Conservation (phyloP, 92 coral and sea anemone species). For the Zoanthus sansibaricus region DNA sequence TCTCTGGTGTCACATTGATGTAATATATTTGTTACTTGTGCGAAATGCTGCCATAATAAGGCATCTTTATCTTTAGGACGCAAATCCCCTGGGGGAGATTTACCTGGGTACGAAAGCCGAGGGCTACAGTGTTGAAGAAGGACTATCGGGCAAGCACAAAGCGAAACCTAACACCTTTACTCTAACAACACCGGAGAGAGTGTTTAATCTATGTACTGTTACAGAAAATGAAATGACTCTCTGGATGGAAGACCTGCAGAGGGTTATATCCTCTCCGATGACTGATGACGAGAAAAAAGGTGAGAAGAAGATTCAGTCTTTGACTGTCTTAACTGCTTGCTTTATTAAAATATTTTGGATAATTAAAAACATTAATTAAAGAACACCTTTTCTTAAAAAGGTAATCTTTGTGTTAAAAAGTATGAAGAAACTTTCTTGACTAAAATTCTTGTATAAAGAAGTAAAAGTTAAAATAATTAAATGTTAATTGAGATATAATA, state of each 20-base stretch:
- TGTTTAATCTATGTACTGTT: constrained; percentile 76
- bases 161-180: constrained; percentile 78
- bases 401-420: background rate
- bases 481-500: too few species aligned
- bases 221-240: constrained; percentile 87
- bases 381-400: background rate
- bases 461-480: too few species aligned
- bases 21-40: too few species aligned
- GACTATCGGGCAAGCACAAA: constrained; percentile 60
- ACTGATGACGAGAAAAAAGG: constrained; percentile 87
- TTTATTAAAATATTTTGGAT: background rate
- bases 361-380: background rate
- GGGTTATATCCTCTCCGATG: constrained; percentile 68
- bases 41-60: background rate
- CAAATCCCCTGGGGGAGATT: constrained; percentile 87
- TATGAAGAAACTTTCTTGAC: background rate
- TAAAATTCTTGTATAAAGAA: too few species aligned
- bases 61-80: constrained; percentile 67
- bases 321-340: background rate
- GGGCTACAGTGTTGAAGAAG: constrained; percentile 77
- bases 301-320: background rate
- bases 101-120: constrained; percentile 81
- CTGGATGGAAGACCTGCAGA: constrained; percentile 80
- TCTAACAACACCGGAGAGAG: constrained; percentile 76
- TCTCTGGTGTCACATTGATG: too few species aligned